A percentile compares a stretch with the other conserved stretches of the same genome.
These are phyloP conservation scores for Drosophila bipectinata DNA, from an alignment of 1,140 invertebrate species.

Conservation along the genomic window DNA sequence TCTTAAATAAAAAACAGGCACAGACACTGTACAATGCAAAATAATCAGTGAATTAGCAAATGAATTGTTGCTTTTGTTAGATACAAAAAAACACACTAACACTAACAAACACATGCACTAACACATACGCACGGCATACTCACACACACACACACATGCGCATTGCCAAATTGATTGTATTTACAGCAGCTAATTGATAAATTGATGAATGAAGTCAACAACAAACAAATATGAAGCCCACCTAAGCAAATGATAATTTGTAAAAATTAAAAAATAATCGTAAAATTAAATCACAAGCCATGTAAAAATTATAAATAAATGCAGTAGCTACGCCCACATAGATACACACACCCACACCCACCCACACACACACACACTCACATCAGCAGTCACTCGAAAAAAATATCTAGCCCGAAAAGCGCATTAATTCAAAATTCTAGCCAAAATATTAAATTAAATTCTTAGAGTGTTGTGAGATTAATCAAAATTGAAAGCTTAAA, in stretches of 20 bases:
- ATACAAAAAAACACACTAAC: conserved; percentile 6
- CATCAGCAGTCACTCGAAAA: conserved; percentile 16
- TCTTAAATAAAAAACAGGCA: conserved; percentile 33
- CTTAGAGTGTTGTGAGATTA: conserved; percentile 7
- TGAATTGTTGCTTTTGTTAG: conserved; percentile 65
- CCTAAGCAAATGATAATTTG: conserved; percentile 75
- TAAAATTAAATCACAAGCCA: conserved; percentile 48
- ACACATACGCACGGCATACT: conserved; percentile 42
- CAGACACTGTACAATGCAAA: conserved; percentile 70
- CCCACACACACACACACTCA: conserved; percentile 12
- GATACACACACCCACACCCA: conserved; percentile 10
- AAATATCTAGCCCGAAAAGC: conserved; percentile 54
- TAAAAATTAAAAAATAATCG: conserved; percentile 67
- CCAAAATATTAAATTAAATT: conserved; percentile 45
- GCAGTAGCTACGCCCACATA: conserved; percentile 38
- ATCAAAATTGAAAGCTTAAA: background rate
- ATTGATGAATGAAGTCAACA: conserved; percentile 37
- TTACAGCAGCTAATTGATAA: conserved; percentile 62
- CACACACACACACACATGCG: conserved; percentile 46
- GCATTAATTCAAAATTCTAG: conserved; percentile 39
- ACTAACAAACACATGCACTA: conserved; percentile 30
- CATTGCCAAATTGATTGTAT: conserved; percentile 64
- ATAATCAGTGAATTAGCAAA: conserved; percentile 60
- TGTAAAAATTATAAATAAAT: conserved; percentile 57
- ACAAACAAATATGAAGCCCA: conserved; percentile 81